Evolutionary conservation across 2,797 vertebrate species (phyloP), one percentile per base, ranked within the genome.

Genomic region (Microcaecilia unicolor): DNA sequence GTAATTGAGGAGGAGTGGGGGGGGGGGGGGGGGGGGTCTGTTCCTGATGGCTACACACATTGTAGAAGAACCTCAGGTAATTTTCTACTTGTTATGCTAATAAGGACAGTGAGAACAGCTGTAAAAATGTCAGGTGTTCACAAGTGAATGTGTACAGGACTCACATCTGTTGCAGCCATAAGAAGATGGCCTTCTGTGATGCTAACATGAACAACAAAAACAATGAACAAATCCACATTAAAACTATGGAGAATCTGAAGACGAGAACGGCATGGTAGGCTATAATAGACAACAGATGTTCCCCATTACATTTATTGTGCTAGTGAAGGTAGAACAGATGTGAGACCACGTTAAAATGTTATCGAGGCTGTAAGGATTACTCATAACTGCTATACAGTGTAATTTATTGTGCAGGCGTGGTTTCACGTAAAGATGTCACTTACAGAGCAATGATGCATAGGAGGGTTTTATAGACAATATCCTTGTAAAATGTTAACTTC

Each of bases 341-440:
- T 54, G 61, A 52, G 68, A 28, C 31, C 55, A 41, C 56, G 51
- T 34, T 67, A 53, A 64, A 64, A 68, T 41, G 39, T 45, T 17
- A 39, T 48, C 48, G 41, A 14, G 53, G 61, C 55, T 64, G 60
- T 73, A 73, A 73, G 68, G 73, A 68, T 35, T 33, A 47, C 28
- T 47, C 13, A 45, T 64, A 61, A 70, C 70, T 64, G 37, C 51
- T 35, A 38, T 41, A 27, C 22, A 55, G 72, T 64, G 71, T 74
- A 65, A 52, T 25, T 56, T 38, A 44, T 39, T 43, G 23, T 1
- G 10, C 41, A 41, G 11, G 9, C 25, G 33, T 7, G 18, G 27
- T 40, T 48, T 22, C 38, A 55, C 48, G 31, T 27, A 46, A 10
- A 25, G 35, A 50, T 46, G 41, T 26, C 50, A 33, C 1, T 8